phyloP scores from a whole-genome alignment of 2,888 invertebrate genomes.

The Leucophenga maculata region DNA sequence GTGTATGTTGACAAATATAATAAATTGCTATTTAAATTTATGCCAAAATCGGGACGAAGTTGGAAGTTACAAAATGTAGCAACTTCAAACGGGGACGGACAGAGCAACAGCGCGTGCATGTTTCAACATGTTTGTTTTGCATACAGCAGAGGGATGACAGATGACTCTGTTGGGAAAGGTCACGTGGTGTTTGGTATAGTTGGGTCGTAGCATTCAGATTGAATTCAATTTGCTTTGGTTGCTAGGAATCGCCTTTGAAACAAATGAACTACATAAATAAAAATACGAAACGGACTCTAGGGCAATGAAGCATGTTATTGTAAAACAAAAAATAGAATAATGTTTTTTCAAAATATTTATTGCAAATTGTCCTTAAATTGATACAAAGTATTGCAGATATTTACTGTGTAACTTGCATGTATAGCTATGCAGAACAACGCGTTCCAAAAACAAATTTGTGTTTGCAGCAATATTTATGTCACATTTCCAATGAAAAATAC shows the following conservation, averaged over 20 bases:
- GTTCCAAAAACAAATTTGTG: not conserved
- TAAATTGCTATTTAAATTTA: slow-evolving; percentile 10
- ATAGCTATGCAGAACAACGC: not conserved
- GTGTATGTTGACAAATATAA: not conserved
- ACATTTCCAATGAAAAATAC: too few species aligned
- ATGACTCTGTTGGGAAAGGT: too few species aligned
- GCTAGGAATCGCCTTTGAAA: not conserved
- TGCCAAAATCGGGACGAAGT: not conserved
- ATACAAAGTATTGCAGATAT: not conserved
- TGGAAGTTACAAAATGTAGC: not conserved
- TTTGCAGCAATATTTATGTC: too few species aligned
- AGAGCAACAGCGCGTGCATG: slow-evolving; percentile 45
- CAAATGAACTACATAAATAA: too few species aligned
- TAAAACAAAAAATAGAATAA: too few species aligned
- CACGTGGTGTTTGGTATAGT: slow-evolving; percentile 6
- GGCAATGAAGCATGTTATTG: not conserved
- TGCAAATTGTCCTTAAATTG: too few species aligned
- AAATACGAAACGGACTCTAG: too few species aligned
- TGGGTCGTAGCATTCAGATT: not conserved
- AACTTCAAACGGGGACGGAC: not conserved
- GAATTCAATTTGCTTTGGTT: slow-evolving; percentile 2
- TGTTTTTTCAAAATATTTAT: too few species aligned
- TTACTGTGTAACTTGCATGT: not conserved
- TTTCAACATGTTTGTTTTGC: slow-evolving; percentile 40
- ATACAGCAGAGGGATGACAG: slow-evolving; percentile 33